Evolutionary conservation across 1,140 invertebrate genomes (phyloP).

Genomic region (Habropoda laboriosa): DNA sequence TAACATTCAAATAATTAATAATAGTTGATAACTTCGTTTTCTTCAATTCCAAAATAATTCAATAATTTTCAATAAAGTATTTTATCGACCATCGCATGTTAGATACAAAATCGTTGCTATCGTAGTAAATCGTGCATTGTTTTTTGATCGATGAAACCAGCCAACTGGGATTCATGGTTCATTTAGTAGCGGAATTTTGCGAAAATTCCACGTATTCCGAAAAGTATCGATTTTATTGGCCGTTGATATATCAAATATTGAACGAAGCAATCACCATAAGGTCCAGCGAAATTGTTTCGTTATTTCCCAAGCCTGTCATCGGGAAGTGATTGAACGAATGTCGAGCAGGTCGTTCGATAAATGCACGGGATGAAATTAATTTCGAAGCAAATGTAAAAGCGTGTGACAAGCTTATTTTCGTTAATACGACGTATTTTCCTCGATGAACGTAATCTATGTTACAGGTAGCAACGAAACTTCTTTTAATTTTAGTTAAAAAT

Average conservation of each 20-base stretch:
- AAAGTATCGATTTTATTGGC: background rate
- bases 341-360: background rate
- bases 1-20: too few relatives aligned
- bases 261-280: constrained; percentile 73
- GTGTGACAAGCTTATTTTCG: background rate
- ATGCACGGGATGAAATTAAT: background rate
- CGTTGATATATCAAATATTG: constrained; percentile 70
- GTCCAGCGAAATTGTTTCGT: constrained; percentile 42
- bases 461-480: too few relatives aligned
- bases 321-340: constrained; percentile 49
- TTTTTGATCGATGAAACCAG: constrained; percentile 50
- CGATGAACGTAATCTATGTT: background rate
- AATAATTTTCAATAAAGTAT: too few relatives aligned
- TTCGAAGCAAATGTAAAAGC: background rate
- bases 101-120: background rate
- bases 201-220: constrained; percentile 69
- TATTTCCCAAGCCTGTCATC: constrained; percentile 40
- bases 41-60: too few relatives aligned
- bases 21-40: too few relatives aligned
- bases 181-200: constrained; percentile 55
- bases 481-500: too few relatives aligned
- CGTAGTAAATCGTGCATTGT: background rate
- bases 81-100: too few relatives aligned
- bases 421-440: background rate
- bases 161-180: constrained; percentile 55